Conservation (phyloP, 2,113 vertebrate genomes). For the Cyprinodon variegatus region DNA sequence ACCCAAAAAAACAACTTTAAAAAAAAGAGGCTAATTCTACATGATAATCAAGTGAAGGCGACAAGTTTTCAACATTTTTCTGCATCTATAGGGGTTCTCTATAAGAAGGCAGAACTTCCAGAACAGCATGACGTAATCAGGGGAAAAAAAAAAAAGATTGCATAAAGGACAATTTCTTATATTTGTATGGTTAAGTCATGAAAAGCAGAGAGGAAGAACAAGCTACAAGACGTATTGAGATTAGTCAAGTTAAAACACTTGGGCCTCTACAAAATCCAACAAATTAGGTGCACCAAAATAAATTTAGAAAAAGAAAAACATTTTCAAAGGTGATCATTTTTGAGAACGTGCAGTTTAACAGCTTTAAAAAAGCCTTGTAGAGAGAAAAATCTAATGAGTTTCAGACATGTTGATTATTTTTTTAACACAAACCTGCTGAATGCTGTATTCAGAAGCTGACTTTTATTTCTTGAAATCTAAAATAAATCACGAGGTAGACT, state of each 20-base stretch:
- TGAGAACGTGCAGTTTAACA: background rate
- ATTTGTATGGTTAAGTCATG: background rate
- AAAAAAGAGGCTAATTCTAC: constrained; percentile 4
- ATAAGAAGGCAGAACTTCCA: background rate
- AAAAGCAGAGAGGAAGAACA: background rate
- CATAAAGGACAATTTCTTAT: background rate
- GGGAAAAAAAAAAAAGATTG: background rate
- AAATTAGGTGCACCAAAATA: background rate
- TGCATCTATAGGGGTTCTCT: background rate
- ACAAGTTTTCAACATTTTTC: constrained; percentile 23
- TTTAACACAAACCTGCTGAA: background rate
- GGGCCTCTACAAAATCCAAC: background rate
- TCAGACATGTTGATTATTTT: background rate
- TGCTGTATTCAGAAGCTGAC: background rate
- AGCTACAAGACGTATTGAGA: background rate
- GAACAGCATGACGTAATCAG: constrained; percentile 7
- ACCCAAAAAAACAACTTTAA: background rate
- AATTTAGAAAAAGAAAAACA: background rate
- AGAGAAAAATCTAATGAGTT: background rate
- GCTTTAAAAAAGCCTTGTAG: too few relatives aligned
- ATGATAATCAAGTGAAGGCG: constrained; percentile 1
- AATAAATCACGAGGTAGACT: constrained; percentile 45
- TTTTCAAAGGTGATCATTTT: background rate
- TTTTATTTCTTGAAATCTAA: background rate
- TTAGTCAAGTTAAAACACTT: background rate